These are phyloP conservation scores for Amniataba percoides DNA, from an alignment of 2,797 vertebrate species.

Conservation along the genomic window DNA sequence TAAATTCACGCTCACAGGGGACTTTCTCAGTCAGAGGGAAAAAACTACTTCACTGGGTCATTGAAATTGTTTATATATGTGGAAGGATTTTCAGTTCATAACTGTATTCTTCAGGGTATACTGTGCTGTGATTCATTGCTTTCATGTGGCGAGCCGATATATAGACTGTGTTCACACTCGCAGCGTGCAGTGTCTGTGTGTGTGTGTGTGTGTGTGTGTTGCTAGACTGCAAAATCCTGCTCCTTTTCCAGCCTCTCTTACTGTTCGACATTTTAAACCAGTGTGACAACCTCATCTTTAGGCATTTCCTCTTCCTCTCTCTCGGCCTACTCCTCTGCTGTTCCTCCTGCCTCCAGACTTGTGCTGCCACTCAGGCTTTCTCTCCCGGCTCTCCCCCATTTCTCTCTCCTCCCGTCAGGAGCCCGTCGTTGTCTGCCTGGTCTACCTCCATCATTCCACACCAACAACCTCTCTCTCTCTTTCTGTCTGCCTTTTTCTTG, in stretches of 20 bases:
- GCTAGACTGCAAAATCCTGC: conserved; percentile 50
- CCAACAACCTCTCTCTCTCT: background rate
- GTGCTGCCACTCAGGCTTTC: conserved; percentile 49
- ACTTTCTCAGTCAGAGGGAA: conserved; percentile 42
- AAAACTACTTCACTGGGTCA: conserved; percentile 41
- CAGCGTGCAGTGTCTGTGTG: conserved; percentile 18
- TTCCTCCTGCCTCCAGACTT: conserved; percentile 43
- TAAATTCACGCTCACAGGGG: conserved; percentile 12
- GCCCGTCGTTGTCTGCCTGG: background rate
- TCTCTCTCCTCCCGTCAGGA: conserved; percentile 34
- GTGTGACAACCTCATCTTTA: conserved; percentile 70
- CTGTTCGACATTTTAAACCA: conserved; percentile 71
- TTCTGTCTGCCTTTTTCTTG: background rate
- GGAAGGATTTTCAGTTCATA: conserved; percentile 42
- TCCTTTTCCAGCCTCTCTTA: conserved; percentile 58
- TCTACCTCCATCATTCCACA: conserved; percentile 27
- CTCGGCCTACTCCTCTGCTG: conserved; percentile 35
- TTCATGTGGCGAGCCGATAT: conserved; percentile 44
- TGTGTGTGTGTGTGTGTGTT: conserved; percentile 19
- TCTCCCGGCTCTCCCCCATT: conserved; percentile 9
- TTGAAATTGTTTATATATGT: conserved; percentile 55
- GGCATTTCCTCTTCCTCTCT: conserved; percentile 62
- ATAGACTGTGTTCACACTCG: conserved; percentile 40
- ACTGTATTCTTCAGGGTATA: conserved; percentile 52
- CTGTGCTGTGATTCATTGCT: conserved; percentile 65